Base-by-base conservation (phyloP, 2,888 invertebrate genomes). In the Pachycephus smyrnensis region DNA sequence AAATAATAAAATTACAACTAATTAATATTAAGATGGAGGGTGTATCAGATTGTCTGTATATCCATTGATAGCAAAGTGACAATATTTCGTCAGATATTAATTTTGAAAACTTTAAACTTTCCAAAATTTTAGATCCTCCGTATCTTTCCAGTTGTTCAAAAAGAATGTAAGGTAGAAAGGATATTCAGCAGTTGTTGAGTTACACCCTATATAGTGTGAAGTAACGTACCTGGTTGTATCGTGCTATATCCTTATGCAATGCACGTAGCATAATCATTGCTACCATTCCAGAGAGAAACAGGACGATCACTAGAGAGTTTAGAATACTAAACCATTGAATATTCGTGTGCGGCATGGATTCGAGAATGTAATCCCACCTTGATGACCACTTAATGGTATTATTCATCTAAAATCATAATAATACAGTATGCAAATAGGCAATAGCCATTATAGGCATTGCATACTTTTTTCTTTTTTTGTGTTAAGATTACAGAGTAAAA, bases 261-360 rank as follows among this genome's bases (percentile, higher is more conserved):
- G 99, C 99, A 81, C 99, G 94, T 84, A 99, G 92, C 92, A 99
- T 94, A 88, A 99, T 99, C 99, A 99, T 99, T 37, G 99, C 99
- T 30, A 99, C 98, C 99, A 99, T 99, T 84, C 99, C 99, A 84
- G 98, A 98, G 32, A 99, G 93, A 92, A 99, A 99, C 55, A 98
- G 92, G 3, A 98, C 98, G 88, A 99, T 99, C 78, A 99, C 98
- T 86, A 99, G 93, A 0, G 99, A 99, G 92, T 99, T 99, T 81
- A 99, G 93, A 88, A 99, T 99, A 83, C 98, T 98, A 92, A 99
- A 99, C 99, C 99, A 99, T 91, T 99, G 99, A 87, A 99, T 99
- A 90, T 99, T 99, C 0, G 99, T 97, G 91, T 99, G 98, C 0
- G 98, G 98, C 97, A 98, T 98, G 0, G 99, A 98, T 92, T 99